A percentile compares a stretch with the other conserved stretches of the same genome.
phyloP scores from a whole-genome alignment of 2,888 invertebrate genomes.

The Myathropa florea region DNA sequence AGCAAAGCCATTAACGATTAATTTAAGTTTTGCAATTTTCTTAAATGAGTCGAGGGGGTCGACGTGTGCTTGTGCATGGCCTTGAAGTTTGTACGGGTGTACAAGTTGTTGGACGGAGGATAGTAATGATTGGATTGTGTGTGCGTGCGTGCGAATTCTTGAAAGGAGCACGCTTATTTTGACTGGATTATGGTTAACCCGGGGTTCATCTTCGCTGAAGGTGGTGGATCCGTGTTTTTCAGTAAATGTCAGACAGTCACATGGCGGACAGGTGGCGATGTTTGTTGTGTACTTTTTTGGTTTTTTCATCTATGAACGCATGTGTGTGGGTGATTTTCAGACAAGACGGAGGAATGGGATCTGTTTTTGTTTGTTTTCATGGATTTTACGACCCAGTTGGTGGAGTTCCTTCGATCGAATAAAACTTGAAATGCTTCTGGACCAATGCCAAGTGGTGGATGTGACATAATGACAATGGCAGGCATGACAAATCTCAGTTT shows the following conservation, averaged over 20 bases:
- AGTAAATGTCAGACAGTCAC: background rate
- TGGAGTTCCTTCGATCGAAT: no score
- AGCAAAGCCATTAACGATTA: constrained; percentile 34
- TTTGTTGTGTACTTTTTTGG: background rate
- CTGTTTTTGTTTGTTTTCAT: background rate
- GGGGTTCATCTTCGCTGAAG: background rate
- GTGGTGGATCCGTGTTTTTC: background rate
- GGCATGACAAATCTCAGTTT: no score
- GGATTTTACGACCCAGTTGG: no score
- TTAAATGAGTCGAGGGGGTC: background rate
- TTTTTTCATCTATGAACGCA: no score
- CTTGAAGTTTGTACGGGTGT: constrained; percentile 2
- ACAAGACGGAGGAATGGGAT: background rate
- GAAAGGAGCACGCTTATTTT: constrained; percentile 1
- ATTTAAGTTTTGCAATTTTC: constrained; percentile 36
- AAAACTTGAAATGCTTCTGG: no score
- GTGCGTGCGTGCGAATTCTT: background rate
- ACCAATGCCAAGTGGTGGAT: no score
- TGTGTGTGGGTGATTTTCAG: background rate
- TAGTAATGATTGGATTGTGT: background rate
- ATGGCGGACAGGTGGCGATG: background rate
- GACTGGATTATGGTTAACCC: background rate
- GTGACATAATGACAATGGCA: no score
- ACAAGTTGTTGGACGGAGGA: background rate
- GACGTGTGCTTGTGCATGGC: background rate